Percentiles rank a stretch among this genome's conserved stretches.
These are phyloP conservation scores for Chiridota heheva DNA, from an alignment of 35 echinoderm and acorn worm genomes.

Conservation along the genomic window DNA sequence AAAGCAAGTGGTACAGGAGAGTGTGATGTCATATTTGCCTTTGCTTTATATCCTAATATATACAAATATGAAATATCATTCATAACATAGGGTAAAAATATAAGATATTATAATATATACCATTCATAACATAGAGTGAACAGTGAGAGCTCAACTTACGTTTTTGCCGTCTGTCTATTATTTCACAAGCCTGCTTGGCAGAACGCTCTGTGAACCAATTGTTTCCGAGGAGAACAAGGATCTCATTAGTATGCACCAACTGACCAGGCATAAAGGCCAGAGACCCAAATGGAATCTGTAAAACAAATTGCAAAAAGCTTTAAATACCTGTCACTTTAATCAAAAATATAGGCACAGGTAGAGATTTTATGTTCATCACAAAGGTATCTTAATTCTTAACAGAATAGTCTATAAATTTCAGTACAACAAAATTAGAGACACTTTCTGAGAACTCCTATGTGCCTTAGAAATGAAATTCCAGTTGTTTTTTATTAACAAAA, in stretches of 20 bases:
- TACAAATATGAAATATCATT: too few relatives aligned
- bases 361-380: background rate
- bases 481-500: too few relatives aligned
- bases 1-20: too few relatives aligned
- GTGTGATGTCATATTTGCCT: too few relatives aligned
- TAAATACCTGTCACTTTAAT: background rate
- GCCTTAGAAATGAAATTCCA: too few relatives aligned
- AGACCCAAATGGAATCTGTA: slow-evolving; percentile 83
- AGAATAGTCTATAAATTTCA: background rate
- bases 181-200: slow-evolving; percentile 87
- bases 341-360: background rate
- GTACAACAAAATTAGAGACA: background rate
- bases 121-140: too few relatives aligned
- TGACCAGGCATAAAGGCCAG: slow-evolving; percentile 94
- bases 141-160: slow-evolving; percentile 73
- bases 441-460: too few relatives aligned
- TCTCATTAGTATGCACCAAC: slow-evolving; percentile 95
- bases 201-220: slow-evolving; percentile 95
- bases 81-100: too few relatives aligned
- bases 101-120: too few relatives aligned
- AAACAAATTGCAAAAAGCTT: background rate
- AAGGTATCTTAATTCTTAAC: background rate
- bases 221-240: slow-evolving; percentile 87
- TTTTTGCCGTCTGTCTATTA: slow-evolving; percentile 73
- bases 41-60: too few relatives aligned